A percentile compares a stretch with the other conserved stretches of the same genome.
These are phyloP conservation scores for Caenorhabditis inopinata DNA, from an alignment of 1,140 invertebrate genomes.

Conservation along the genomic window DNA sequence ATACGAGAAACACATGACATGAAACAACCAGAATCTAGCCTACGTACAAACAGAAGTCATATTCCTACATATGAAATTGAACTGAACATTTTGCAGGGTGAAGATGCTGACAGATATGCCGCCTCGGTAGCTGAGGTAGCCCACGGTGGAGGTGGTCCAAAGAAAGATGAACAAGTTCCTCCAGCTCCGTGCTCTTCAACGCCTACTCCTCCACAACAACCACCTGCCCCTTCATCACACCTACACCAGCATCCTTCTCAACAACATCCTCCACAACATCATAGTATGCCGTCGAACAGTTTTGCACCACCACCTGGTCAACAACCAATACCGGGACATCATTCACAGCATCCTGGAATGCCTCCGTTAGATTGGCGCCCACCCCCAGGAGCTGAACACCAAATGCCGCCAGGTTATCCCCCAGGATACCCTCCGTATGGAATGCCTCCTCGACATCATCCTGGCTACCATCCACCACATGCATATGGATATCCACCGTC, in stretches of 20 bases:
- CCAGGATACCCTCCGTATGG: slow-evolving; percentile 39
- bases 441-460: slow-evolving; percentile 36
- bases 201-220: slow-evolving; percentile 16
- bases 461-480: slow-evolving; percentile 9
- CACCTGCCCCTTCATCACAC: slow-evolving; percentile 6
- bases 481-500: neutral
- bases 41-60: neutral
- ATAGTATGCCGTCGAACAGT: slow-evolving; percentile 8
- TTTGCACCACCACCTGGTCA: slow-evolving; percentile 22
- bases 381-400: slow-evolving; percentile 10
- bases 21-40: neutral
- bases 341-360: neutral
- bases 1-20: neutral
- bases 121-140: slow-evolving; percentile 40
- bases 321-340: neutral
- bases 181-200: neutral
- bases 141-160: slow-evolving; percentile 17
- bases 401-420: slow-evolving; percentile 37
- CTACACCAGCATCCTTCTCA: neutral
- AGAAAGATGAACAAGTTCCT: neutral
- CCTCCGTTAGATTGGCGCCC: neutral
- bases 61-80: neutral
- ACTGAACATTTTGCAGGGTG: neutral
- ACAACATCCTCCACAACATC: neutral
- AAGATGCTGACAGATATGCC: slow-evolving; percentile 39